Evolutionary conservation across 1,140 invertebrate species (phyloP).

Genomic region (Cardiocondyla obscurior): DNA sequence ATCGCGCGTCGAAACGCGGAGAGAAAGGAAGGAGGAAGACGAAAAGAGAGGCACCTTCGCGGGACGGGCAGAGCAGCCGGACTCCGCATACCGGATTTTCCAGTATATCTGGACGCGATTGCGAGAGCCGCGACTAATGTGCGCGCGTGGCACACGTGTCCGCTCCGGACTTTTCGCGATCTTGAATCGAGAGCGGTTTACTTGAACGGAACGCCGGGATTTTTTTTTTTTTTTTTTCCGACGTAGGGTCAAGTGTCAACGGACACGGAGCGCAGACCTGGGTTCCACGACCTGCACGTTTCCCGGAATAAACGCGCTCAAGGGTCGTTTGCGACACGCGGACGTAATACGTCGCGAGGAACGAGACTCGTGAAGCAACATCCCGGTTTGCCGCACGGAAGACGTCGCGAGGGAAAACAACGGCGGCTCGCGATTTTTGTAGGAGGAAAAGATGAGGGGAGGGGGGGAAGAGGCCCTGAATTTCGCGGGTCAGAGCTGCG

Average conservation of each 20-base stretch:
- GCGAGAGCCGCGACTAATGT: slow-evolving; percentile 19
- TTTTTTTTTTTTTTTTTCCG: no score
- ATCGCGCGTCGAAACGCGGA: slow-evolving; percentile 22
- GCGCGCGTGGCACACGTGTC: background rate
- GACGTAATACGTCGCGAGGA: background rate
- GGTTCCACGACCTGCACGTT: background rate
- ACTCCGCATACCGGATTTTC: slow-evolving; percentile 69
- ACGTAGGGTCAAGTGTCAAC: slow-evolving; percentile 61
- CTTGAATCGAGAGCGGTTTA: slow-evolving; percentile 58
- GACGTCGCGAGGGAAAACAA: background rate
- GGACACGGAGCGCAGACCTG: slow-evolving; percentile 37
- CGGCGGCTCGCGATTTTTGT: slow-evolving; percentile 11
- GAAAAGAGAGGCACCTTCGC: slow-evolving; percentile 59
- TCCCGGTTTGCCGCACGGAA: background rate
- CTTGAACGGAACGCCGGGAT: no score
- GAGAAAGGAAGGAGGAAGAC: slow-evolving; percentile 46
- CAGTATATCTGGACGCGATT: slow-evolving; percentile 70
- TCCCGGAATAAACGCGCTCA: background rate
- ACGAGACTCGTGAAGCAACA: background rate
- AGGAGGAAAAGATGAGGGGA: no score
- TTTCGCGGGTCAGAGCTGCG: slow-evolving; percentile 57
- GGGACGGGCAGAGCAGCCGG: slow-evolving; percentile 65
- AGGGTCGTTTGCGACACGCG: background rate
- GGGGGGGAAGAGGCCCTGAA: slow-evolving; percentile 26
- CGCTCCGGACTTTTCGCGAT: slow-evolving; percentile 49